Conservation (phyloP, 2,797 vertebrate genomes). For the Spinibarbus caldwelli region DNA sequence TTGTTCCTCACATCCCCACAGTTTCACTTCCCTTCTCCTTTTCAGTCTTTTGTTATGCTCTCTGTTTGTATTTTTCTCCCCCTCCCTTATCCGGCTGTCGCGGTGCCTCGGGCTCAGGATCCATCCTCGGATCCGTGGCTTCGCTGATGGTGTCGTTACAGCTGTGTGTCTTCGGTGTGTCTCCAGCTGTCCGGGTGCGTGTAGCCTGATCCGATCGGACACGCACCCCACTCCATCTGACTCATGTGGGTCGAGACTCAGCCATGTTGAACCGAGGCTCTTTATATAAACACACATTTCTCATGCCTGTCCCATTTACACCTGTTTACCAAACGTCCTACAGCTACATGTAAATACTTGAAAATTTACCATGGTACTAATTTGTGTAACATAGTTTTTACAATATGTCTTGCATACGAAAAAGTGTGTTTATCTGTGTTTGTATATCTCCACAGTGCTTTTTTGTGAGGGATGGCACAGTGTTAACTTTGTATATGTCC, state of each 20-base stretch:
- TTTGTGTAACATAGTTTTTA: neutral
- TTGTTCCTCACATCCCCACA: constrained; percentile 11
- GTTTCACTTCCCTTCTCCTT: constrained; percentile 44
- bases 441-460: too few species aligned
- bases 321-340: neutral
- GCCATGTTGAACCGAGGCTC: constrained; percentile 58
- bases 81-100: constrained; percentile 48
- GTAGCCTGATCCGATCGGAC: constrained; percentile 66
- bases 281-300: constrained; percentile 41
- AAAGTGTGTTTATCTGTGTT: neutral
- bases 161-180: too few species aligned
- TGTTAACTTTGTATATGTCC: neutral
- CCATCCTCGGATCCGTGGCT: constrained; percentile 75
- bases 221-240: constrained; percentile 73
- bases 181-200: constrained; percentile 68
- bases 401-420: neutral
- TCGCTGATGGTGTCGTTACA: constrained; percentile 72
- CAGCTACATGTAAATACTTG: neutral
- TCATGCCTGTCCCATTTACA: constrained; percentile 14
- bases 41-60: constrained; percentile 3
- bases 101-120: constrained; percentile 65
- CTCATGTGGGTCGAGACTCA: constrained; percentile 66
- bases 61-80: constrained; percentile 34
- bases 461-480: neutral
- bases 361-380: neutral